Base-by-base conservation (phyloP, 1,140 invertebrate species). In the Papilio aristodemus region DNA sequence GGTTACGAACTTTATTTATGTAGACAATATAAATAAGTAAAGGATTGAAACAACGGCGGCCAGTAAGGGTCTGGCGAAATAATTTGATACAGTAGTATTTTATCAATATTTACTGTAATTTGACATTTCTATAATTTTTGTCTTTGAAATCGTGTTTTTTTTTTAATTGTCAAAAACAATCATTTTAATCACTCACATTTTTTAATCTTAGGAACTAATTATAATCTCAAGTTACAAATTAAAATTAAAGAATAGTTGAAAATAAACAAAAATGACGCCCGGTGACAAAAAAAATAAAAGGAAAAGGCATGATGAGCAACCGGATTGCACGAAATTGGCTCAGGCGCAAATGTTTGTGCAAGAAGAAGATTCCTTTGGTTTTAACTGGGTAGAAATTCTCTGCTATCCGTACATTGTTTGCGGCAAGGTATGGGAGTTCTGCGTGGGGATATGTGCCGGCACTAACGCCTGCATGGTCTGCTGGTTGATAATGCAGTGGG, bases 321-420 rank as follows among this genome's bases (percentile, higher is more conserved):
- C 82, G 0, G 73, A 85, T 43, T 64, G 62, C 8, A 64, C 62
- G 11, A 43, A 43, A 43, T 14, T 64, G 1, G 62, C 37, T 13
- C 17, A 67, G 77, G 79, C 0, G 78, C 85, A 76, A 67, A 78
- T 25, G 87, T 86, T 72, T 75, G 77, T 50, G 75, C 84, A 0
- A 79, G 79, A 25, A 6, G 81, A 87, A 46, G 84, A 88, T 54
- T 77, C 84, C 4, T 82, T 86, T 39, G 69, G 69, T 50, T 85
- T 80, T 63, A 86, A 89, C 36, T 89, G 87, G 86, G 85, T 82
- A 76, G 86, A 89, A 72, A 78, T 89, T n/a, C 86, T 87, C 19
- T 91, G 86, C 70, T 89, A 87, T 58, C 89, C 89, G 0, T 91
- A 91, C 36, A 86, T 89, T 54, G 43, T 91, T 36, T 89, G 86